Base-by-base conservation (phyloP, 2,888 invertebrate species). In the Tetramorium bicarinatum region DNA sequence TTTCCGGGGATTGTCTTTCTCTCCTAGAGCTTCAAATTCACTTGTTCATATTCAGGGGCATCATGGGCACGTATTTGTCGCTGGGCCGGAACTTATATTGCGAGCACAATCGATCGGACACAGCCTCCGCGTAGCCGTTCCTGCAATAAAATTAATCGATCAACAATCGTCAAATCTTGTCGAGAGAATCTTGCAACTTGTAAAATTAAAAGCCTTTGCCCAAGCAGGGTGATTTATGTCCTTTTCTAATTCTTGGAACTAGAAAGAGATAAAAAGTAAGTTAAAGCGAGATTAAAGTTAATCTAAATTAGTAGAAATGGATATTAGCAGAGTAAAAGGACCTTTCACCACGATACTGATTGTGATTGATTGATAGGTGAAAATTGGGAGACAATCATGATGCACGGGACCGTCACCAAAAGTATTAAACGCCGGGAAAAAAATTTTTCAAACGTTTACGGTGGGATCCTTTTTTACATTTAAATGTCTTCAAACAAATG, bases 1-100 rank as follows among this genome's bases (percentile, higher is more conserved):
- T 83, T 82, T 67, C 18, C 15, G 18, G 11, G 84, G 83, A 47
- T 79, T 84, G 82, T 72, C 74, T 79, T 83, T 87, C 84, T 90
- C 90, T 81, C 91, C 41, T n/a, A 11, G 89, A 15, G 4, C 87
- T 92, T 92, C 83, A 91, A 89, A 90, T 87, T 91, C 92, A 92
- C 89, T 92, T 89, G 82, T 95, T 96, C 54, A 95, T 95, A 88
- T 93, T 94, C 21, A 94, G 84, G 74, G 95, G 94, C 94, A 95
- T 93, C 83, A 95, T 82, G 83, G 96, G 96, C 82, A 96, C 95
- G 91, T 96, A 96, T 93, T 96, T 96, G 86, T 96, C 96, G 54
- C 96, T 96, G 0, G 96, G 96, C 87, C 96, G 95, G 92, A 96
- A 96, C 88, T 96, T 96, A 95, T 96, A 96, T 89, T 96, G 96